phyloP scores from a whole-genome alignment of 2,888 invertebrate genomes.

The Nymphalis c-album region DNA sequence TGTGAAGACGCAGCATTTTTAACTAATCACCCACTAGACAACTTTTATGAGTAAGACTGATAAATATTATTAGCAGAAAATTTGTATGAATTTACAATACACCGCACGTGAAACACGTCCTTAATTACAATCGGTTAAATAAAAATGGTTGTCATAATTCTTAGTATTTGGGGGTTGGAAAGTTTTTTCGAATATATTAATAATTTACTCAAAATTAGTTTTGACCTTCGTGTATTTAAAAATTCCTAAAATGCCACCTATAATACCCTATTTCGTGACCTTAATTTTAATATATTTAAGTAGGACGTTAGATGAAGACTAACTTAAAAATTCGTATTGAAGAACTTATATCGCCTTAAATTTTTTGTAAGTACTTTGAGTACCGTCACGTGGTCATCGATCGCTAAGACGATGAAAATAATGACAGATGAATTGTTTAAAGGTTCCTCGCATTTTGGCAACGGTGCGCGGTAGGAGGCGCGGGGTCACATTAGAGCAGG shows the following conservation, averaged over 20 bases:
- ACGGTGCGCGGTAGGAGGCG: constrained; percentile 64
- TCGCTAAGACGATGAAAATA: constrained; percentile 54
- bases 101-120: no score
- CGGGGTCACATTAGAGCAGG: constrained; percentile 46
- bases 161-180: no score
- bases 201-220: neutral
- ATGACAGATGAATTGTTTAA: constrained; percentile 72
- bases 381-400: constrained; percentile 56
- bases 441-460: constrained; percentile 68
- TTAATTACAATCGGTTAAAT: no score
- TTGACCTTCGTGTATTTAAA: neutral
- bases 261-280: constrained; percentile 1
- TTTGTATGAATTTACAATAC: no score
- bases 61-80: no score
- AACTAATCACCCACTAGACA: no score
- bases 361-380: neutral
- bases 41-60: no score
- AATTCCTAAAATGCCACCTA: no score
- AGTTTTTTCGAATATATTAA: neutral
- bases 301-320: neutral
- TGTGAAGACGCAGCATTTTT: no score
- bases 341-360: neutral
- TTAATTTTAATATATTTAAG: constrained; percentile 3
- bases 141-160: no score
- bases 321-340: neutral